Percentiles rank a stretch among this genome's conserved stretches.
Conservation (phyloP, 1,140 invertebrate genomes). For the Chionoecetes opilio region DNA sequence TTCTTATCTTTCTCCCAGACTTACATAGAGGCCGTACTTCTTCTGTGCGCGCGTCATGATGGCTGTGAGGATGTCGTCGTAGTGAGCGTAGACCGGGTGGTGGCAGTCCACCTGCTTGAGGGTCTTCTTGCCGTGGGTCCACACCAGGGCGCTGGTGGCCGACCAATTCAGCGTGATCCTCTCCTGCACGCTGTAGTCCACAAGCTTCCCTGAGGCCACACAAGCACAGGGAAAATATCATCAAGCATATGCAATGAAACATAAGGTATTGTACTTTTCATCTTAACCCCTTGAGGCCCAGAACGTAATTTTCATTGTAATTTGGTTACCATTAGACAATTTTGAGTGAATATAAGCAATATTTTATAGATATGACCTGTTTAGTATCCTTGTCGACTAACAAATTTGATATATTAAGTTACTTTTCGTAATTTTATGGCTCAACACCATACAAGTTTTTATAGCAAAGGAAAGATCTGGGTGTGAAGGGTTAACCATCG, state of each 20-base stretch:
- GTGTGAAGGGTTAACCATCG: no score
- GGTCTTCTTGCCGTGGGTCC: conserved; percentile 66
- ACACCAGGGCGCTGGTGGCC: conserved; percentile 52
- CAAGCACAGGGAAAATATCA: background rate
- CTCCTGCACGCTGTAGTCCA: conserved; percentile 67
- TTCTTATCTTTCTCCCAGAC: background rate
- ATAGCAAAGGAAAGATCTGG: no score
- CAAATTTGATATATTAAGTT: no score
- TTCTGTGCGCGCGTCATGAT: conserved; percentile 56
- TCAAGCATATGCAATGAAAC: background rate
- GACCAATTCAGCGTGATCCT: conserved; percentile 71
- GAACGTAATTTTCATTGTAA: background rate
- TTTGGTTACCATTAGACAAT: no score
- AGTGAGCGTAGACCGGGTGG: conserved; percentile 61
- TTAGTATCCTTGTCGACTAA: no score
- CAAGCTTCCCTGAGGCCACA: conserved; percentile 63
- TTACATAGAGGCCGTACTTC: conserved; percentile 65
- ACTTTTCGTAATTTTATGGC: no score
- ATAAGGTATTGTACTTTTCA: background rate
- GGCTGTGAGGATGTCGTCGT: conserved; percentile 49
- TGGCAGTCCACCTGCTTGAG: conserved; percentile 55
- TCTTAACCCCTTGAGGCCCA: background rate
- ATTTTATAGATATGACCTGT: no score
- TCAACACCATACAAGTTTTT: no score
- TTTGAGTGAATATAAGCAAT: no score